A percentile compares a stretch with the other conserved stretches of the same genome.
Evolutionary conservation across 1,140 invertebrate genomes (phyloP).

Genomic region (Mactra quadrangularis): DNA sequence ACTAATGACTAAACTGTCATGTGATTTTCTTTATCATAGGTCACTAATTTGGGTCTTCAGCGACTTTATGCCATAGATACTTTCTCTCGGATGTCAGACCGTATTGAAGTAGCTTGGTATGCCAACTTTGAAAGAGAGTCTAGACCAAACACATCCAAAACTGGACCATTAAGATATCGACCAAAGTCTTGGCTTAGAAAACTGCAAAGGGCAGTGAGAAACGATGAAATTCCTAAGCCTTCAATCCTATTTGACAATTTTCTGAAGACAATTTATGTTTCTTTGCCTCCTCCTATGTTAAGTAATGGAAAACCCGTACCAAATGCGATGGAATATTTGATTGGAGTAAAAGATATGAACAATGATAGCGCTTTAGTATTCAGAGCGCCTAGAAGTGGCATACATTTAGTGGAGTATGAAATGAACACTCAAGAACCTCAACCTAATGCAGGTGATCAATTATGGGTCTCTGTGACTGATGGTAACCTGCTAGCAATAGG

Average conservation of each 20-base stretch:
- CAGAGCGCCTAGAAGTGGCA: constrained; percentile 14
- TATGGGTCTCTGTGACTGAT: constrained; percentile 52
- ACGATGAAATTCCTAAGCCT: constrained; percentile 2
- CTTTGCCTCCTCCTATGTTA: constrained; percentile 59
- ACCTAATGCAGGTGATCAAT: constrained; percentile 28
- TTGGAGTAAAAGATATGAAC: constrained; percentile 60
- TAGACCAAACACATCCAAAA: too few relatives aligned
- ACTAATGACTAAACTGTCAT: too few relatives aligned
- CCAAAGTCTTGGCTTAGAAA: neutral
- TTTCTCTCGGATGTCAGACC: constrained; percentile 56
- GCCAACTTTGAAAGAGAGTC: constrained; percentile 66
- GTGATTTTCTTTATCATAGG: too few relatives aligned
- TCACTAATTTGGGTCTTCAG: constrained; percentile 65
- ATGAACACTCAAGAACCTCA: neutral
- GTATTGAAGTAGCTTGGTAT: constrained; percentile 66
- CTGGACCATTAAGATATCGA: neutral
- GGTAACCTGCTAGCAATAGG: constrained; percentile 42
- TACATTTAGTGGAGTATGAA: constrained; percentile 56
- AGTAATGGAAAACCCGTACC: neutral
- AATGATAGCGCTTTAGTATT: constrained; percentile 47
- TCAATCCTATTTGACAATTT: constrained; percentile 54
- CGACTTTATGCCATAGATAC: constrained; percentile 72
- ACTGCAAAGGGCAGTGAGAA: neutral
- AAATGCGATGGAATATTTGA: constrained; percentile 34
- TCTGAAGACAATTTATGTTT: constrained; percentile 61